A percentile compares a stretch with the other conserved stretches of the same genome.
Conservation (phyloP, 2,888 invertebrate genomes). For the Volucella inflata region DNA sequence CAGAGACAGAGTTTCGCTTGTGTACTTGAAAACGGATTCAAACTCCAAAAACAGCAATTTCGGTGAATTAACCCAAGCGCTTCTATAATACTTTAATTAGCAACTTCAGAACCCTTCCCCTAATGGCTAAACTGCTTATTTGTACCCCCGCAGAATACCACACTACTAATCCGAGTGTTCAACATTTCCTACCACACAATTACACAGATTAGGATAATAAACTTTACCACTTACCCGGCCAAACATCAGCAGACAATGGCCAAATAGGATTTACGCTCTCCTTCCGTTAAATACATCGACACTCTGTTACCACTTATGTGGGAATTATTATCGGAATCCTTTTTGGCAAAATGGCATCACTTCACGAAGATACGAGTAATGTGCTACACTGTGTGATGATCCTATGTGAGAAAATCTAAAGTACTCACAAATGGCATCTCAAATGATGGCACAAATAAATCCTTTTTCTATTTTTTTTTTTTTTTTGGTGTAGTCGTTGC, state of each 20-base stretch:
- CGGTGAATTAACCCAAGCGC: too few relatives aligned
- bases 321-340: slow-evolving; percentile 74
- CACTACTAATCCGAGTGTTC: too few relatives aligned
- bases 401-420: slow-evolving; percentile 75
- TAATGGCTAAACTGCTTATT: too few relatives aligned
- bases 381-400: slow-evolving; percentile 52
- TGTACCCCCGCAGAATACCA: background rate
- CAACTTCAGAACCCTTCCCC: too few relatives aligned
- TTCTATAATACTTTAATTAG: too few relatives aligned
- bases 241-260: slow-evolving; percentile 67
- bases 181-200: background rate
- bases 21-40: too few relatives aligned
- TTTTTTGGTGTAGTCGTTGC: background rate
- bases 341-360: slow-evolving; percentile 74
- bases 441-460: slow-evolving; percentile 67
- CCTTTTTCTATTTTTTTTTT: slow-evolving; percentile 35
- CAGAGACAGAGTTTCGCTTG: too few relatives aligned
- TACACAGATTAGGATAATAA: slow-evolving; percentile 57
- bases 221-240: slow-evolving; percentile 62
- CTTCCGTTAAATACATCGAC: slow-evolving; percentile 58
- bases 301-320: slow-evolving; percentile 54
- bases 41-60: too few relatives aligned
- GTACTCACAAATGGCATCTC: slow-evolving; percentile 70
- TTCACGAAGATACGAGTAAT: slow-evolving; percentile 40
- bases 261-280: slow-evolving; percentile 66